phyloP scores from a whole-genome alignment of 2,113 vertebrate genomes.

The Galbula dea region DNA sequence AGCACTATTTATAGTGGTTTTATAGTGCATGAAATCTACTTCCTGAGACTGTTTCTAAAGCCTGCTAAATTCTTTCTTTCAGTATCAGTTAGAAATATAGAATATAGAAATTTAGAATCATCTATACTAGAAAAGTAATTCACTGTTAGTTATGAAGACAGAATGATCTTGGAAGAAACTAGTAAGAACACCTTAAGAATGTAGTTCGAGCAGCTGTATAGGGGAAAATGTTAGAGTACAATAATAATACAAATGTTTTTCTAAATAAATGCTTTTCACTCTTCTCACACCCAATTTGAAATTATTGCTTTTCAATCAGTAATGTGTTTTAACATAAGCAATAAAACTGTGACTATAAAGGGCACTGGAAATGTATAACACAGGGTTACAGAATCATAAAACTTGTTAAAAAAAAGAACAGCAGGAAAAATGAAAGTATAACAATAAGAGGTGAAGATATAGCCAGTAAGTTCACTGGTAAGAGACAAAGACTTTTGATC shows the following conservation, averaged over 20 bases:
- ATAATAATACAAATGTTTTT: neutral
- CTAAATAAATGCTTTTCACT: neutral
- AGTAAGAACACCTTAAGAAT: neutral
- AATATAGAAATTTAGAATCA: neutral
- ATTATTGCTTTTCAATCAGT: neutral
- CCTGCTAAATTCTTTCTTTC: neutral
- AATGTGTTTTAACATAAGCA: neutral
- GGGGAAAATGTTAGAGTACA: neutral
- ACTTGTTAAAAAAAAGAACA: neutral
- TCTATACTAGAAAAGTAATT: neutral
- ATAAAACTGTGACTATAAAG: neutral
- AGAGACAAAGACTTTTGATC: neutral
- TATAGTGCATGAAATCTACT: neutral
- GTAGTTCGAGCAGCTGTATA: neutral
- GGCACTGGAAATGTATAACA: neutral
- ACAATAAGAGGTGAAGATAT: neutral
- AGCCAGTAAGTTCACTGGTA: neutral
- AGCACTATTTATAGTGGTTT: neutral
- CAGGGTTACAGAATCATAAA: neutral
- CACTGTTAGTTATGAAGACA: neutral
- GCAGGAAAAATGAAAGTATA: neutral
- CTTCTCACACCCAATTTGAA: neutral
- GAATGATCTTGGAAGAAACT: neutral
- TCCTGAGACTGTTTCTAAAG: neutral
- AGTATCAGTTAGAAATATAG: neutral